Conservation (phyloP, 2,888 invertebrate species). For the Tetragonisca angustula region DNA sequence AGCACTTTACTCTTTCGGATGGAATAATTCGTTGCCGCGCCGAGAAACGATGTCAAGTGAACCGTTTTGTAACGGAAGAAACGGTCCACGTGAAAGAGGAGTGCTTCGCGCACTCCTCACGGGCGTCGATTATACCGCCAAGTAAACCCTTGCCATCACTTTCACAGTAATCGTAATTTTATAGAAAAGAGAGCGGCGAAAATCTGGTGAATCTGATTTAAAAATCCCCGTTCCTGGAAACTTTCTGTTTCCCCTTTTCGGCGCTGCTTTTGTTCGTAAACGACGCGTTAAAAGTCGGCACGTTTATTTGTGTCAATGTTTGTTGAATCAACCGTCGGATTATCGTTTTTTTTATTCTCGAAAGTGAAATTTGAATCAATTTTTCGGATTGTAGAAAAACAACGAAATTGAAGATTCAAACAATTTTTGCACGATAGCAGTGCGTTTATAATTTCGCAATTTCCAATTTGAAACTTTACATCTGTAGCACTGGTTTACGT, state of each 20-base stretch:
- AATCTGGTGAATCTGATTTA: neutral
- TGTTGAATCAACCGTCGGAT: too few species aligned
- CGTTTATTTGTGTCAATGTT: too few species aligned
- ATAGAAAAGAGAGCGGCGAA: too few species aligned
- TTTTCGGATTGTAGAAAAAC: too few species aligned
- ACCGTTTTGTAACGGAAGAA: conserved; percentile 12
- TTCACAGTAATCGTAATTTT: neutral
- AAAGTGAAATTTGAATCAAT: too few species aligned
- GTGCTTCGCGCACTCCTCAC: neutral
- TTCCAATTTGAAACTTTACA: neutral
- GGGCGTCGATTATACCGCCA: neutral
- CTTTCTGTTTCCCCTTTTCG: neutral
- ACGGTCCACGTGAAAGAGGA: conserved; percentile 5
- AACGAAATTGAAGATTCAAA: too few species aligned
- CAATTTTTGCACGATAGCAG: neutral
- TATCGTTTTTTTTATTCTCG: too few species aligned
- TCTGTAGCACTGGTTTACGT: neutral
- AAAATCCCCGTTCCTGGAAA: neutral
- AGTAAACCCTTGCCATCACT: neutral
- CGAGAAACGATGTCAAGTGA: conserved; percentile 35
- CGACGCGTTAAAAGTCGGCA: too few species aligned
- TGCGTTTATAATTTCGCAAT: neutral
- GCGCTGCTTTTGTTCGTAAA: too few species aligned
- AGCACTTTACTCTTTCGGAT: neutral
- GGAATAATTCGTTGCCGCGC: neutral